Percentiles rank a stretch among this genome's conserved stretches.
Evolutionary conservation across 2,888 invertebrate species (phyloP).

Genomic region (Trachelus troglodyta): DNA sequence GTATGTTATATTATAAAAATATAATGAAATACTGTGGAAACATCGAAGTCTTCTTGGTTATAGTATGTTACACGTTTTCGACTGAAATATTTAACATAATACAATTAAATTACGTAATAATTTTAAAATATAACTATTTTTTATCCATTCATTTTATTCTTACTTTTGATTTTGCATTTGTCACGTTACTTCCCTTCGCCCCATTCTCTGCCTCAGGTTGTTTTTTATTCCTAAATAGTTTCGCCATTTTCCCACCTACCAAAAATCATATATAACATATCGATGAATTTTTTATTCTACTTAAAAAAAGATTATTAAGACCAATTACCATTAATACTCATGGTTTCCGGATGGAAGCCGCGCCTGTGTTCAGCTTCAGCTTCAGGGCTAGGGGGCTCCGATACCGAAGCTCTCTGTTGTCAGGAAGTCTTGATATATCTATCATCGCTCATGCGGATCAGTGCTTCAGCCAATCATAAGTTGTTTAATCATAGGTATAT

Average conservation of each 20-base stretch:
- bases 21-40: conserved; percentile 29
- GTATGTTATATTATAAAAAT: conserved; percentile 41
- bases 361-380: no score
- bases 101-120: not conserved
- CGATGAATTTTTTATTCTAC: not conserved
- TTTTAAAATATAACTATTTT: not conserved
- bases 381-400: no score
- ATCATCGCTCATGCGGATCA: no score
- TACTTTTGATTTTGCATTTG: conserved; percentile 50
- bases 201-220: conserved; percentile 46
- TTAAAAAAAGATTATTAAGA: not conserved
- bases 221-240: conserved; percentile 48
- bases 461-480: no score
- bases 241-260: conserved; percentile 46
- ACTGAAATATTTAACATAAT: conserved; percentile 38
- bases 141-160: not conserved
- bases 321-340: no score
- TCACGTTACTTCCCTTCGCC: conserved; percentile 32
- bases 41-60: conserved; percentile 38
- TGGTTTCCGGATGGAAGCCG: no score
- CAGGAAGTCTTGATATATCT: no score
- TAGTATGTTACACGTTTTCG: conserved; percentile 52
- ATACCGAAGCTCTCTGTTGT: no score
- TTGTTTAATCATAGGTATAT: no score
- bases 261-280: not conserved